A percentile compares a stretch with the other conserved stretches of the same genome.
phyloP scores from a whole-genome alignment of 1,140 invertebrate species.

The Apis dorsata region DNA sequence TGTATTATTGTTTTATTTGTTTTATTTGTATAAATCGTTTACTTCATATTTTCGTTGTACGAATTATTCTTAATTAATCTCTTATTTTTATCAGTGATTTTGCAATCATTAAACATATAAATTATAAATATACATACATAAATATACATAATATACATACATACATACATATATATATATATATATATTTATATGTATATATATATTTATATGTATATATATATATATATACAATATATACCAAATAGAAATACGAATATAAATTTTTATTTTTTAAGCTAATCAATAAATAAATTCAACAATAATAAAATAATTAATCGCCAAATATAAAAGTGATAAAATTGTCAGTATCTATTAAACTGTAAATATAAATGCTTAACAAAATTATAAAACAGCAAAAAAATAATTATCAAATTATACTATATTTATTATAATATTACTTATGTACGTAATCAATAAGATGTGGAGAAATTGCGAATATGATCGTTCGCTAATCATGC shows the following conservation, averaged over 20 bases:
- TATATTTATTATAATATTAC: not conserved
- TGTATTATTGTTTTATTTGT: too few relatives aligned
- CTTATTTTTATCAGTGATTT: not conserved
- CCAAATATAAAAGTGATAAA: not conserved
- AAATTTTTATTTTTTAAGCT: not conserved
- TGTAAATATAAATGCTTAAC: not conserved
- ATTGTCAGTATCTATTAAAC: not conserved
- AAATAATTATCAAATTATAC: not conserved
- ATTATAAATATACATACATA: not conserved
- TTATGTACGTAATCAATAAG: constrained; percentile 2
- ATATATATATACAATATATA: not conserved
- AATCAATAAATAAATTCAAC: not conserved
- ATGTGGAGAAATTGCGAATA: not conserved
- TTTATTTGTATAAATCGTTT: not conserved
- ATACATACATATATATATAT: not conserved
- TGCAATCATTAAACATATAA: not conserved
- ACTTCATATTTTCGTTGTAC: not conserved
- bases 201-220: not conserved
- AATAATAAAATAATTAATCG: not conserved
- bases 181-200: not conserved
- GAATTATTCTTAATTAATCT: not conserved
- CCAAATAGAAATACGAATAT: not conserved
- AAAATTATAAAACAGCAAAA: not conserved
- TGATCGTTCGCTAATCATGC: not conserved
- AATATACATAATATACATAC: not conserved